Base-by-base conservation (phyloP, 2,797 vertebrate species). In the Acestrorhynchus altus region DNA sequence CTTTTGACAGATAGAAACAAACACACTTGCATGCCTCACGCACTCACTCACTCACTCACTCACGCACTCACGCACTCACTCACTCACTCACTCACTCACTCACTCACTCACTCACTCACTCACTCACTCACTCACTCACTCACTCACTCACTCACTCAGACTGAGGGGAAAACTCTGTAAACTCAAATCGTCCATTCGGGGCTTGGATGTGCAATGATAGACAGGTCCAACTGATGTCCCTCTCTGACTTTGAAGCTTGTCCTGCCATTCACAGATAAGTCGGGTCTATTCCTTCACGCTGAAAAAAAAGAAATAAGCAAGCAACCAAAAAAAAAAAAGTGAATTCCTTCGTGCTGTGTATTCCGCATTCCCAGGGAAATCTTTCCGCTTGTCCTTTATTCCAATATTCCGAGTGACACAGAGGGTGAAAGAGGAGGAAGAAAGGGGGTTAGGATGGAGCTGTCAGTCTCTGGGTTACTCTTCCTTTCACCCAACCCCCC, bases 1-100 rank as follows among this genome's bases (percentile, higher is more conserved):
- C 91, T 87, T 89, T 72, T 91, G 85, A 91, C 92, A 87, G 89
- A 89, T 85, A 79, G 22, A 76, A 81, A 79, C 59, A 67, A 39
- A 81, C 72, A 66, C 76, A 54, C 78, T 70, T 40, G 39, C 78
- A 80, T 75, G 78, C 66, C 69, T 47, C 47, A 5, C 51, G 42
- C 31, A 28, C 44, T 47, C 49, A 16, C 61, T 52, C 65, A 7
- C 60, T 39, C 56, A 22, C 59, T 31, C 46, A 57, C 52, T 54
- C 24, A 22, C 56, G 67, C 42, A 47, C 63, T 26, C 22, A 18
- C 54, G 49, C 28, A 35, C 54, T 61, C 52, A 22, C 64, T 49
- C 63, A 15, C 22, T 39, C 22, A 75, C 47, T 59, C 56, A 63
- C 24, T 61, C 52, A 80, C 69, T 67, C 74, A 47, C 76, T 68